A percentile compares a stretch with the other conserved stretches of the same genome.
Conservation (phyloP, 2,888 invertebrate species). For the Habrosyne pyritoides region DNA sequence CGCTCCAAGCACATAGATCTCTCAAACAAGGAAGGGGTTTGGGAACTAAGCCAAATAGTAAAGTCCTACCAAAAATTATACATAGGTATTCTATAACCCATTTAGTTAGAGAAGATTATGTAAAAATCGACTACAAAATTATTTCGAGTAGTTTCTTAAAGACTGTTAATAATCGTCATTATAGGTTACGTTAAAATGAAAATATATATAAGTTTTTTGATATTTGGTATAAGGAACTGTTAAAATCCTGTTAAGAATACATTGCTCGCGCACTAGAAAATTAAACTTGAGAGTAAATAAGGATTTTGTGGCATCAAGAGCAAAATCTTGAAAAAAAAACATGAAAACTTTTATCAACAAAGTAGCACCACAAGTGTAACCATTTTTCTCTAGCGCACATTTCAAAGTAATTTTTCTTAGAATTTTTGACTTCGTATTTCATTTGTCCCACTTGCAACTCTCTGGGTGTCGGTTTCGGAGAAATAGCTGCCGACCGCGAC, state of each 20-base stretch:
- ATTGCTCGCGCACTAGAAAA: too few relatives aligned
- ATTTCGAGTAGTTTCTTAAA: too few relatives aligned
- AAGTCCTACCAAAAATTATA: neutral
- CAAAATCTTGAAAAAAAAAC: too few relatives aligned
- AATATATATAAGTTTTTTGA: too few relatives aligned
- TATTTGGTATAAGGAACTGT: too few relatives aligned
- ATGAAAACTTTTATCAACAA: neutral
- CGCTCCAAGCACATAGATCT: neutral
- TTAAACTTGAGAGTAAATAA: too few relatives aligned
- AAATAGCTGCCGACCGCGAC: slow-evolving; percentile 45
- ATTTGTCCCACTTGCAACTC: slow-evolving; percentile 23
- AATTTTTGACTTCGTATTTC: slow-evolving; percentile 25
- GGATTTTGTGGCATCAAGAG: too few relatives aligned
- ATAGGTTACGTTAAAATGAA: too few relatives aligned
- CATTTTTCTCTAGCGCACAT: neutral
- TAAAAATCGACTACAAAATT: neutral
- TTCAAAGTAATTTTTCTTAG: neutral
- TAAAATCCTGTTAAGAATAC: too few relatives aligned
- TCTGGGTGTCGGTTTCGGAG: slow-evolving; percentile 35
- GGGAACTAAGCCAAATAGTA: slow-evolving; percentile 3
- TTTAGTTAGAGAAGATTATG: neutral
- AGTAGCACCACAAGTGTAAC: neutral
- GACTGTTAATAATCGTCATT: too few relatives aligned
- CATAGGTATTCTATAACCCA: neutral
- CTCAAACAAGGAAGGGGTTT: slow-evolving; percentile 4